These are phyloP conservation scores for Myodes glareolus DNA, from an alignment of 2,113 vertebrate genomes.

Conservation along the genomic window DNA sequence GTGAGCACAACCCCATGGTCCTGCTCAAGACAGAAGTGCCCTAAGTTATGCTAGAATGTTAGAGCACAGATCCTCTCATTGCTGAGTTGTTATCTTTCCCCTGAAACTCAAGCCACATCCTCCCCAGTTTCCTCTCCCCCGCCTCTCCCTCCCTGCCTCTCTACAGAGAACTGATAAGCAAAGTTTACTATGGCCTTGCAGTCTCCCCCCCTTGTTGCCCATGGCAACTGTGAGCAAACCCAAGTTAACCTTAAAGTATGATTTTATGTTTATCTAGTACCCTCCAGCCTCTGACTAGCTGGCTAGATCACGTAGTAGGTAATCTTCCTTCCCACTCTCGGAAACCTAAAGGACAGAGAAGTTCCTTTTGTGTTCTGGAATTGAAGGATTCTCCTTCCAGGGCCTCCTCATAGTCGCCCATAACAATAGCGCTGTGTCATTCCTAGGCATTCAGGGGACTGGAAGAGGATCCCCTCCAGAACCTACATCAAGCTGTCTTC, in stretches of 20 bases:
- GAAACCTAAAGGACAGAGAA: background rate
- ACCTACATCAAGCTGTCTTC: background rate
- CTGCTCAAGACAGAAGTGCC: too few species aligned
- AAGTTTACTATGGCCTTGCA: background rate
- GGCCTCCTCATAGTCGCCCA: background rate
- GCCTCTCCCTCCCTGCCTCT: background rate
- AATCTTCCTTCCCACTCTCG: background rate
- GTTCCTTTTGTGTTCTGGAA: background rate
- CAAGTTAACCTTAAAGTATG: background rate
- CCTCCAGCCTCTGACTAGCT: background rate
- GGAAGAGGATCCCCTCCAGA: too few species aligned
- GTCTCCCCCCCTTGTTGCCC: background rate
- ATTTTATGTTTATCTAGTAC: background rate
- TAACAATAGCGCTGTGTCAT: background rate
- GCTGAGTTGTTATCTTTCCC: background rate
- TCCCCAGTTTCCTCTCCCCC: background rate
- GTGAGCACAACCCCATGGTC: background rate
- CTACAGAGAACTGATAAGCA: background rate
- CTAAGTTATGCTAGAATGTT: background rate
- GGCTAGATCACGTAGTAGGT: background rate
- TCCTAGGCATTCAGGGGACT: background rate
- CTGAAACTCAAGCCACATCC: background rate
- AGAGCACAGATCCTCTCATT: too few species aligned
- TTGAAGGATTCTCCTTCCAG: background rate
- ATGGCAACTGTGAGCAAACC: background rate